phyloP scores from a whole-genome alignment of 2,113 vertebrate species.

The Apus apus region DNA sequence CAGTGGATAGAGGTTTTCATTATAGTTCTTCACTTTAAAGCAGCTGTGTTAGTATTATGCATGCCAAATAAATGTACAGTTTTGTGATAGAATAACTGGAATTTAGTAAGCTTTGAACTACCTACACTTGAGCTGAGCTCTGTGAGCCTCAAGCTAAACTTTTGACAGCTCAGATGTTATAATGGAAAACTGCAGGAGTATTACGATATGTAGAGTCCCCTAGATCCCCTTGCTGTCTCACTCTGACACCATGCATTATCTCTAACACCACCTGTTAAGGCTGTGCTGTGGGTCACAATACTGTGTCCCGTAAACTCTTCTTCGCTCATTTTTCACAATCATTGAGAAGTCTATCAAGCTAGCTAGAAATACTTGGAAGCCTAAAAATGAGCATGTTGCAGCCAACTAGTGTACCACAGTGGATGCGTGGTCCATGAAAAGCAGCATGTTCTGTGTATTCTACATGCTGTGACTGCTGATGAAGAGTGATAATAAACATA shows the following conservation, averaged over 20 bases:
- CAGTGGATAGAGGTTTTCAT: not conserved
- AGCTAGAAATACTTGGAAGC: not conserved
- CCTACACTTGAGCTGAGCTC: not conserved
- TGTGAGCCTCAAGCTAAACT: not conserved
- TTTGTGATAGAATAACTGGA: conserved; percentile 12
- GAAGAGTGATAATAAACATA: not conserved
- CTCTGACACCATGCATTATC: not conserved
- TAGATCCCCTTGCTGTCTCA: not conserved
- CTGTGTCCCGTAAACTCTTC: not conserved
- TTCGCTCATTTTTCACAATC: not conserved
- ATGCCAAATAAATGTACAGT: conserved; percentile 32
- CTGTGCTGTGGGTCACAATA: fast-evolving
- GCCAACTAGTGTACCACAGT: not conserved
- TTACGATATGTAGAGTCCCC: not conserved
- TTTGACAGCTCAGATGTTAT: not conserved
- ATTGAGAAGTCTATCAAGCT: not conserved
- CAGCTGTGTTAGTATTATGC: not conserved
- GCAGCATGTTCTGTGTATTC: not conserved
- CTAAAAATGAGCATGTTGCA: not conserved
- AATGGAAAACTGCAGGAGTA: not conserved
- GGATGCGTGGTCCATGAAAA: not conserved
- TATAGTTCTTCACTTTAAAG: not conserved
- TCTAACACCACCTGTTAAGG: not conserved
- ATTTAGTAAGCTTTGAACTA: conserved; percentile 36
- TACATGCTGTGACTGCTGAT: fast-evolving